Base-by-base conservation (phyloP, 2,888 invertebrate genomes). In the Elysia crispata region DNA sequence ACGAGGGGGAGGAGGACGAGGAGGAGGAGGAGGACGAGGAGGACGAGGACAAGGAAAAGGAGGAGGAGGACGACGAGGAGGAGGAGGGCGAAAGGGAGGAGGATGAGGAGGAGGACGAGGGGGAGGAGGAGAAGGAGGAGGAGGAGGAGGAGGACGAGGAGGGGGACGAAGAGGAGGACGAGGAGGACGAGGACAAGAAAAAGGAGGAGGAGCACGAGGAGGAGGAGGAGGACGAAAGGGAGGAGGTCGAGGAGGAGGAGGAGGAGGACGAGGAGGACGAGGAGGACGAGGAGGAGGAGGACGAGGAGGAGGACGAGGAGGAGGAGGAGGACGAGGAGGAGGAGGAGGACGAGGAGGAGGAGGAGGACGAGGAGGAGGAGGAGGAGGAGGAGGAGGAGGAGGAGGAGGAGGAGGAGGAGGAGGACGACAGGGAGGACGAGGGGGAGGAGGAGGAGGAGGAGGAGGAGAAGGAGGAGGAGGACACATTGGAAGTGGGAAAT, bases 371-470 rank as follows among this genome's bases (percentile, higher is more conserved):
- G 18, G 54, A 18, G 54, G 54, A 18, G 54, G 54, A 18, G 54
- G 54, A 18, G 13, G 15, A 15, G 54, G 54, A 18, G 54, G 13
- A 18, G 54, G 13, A 18, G 54, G 18, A 54, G 18, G 15, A 54
- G 18, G 13, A 15, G 15, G 15, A 54, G 18, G 18, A 54, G 18
- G 15, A 15, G 13, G 18, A 54, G 54, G 13, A 54, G 54, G 54
- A 54, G 18, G 18, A n/a, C 11, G 18, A 25, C 15, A n/a, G 1
- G 60, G 31, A 23, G 30, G 25, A 23, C 20, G 33, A 57, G 62
- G 33, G 60, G 31, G 33, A 31, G 75, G 60, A 33, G 60, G 74
- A n/a, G 57, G 54, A 30, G 54, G 74, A n/a, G 23, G 54, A 57
- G 54, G 54, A 57, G 33, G 54, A 54, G 30, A 3, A 15, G 6